Base-by-base conservation (phyloP, 2,888 invertebrate genomes). In the Drosophila helvetica region DNA sequence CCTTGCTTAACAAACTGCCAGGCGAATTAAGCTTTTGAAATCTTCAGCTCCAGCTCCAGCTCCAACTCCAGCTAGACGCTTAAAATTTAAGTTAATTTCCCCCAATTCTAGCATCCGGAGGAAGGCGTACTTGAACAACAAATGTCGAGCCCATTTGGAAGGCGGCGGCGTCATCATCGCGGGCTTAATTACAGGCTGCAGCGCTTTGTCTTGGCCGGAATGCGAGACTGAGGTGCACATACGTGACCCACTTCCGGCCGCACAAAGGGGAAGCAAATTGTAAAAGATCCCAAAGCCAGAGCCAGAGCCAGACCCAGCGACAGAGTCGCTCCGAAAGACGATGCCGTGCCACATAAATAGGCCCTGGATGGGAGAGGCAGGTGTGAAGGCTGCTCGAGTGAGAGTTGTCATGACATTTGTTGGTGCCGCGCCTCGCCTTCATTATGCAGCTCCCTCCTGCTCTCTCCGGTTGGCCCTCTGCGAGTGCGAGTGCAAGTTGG, bases 211-310 rank as follows among this genome's bases (percentile, higher is more conserved):
- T 81, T 81, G 74, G 63, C 52, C 70, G 48, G 61, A 47, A 56
- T 45, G 60, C 64, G 72, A 46, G 73, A 62, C 73, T 68, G 72
- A 68, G 86, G 61, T 38, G 70, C 42, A 75, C 78, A 77, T 78
- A 78, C 88, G 75, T 86, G 89, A 86, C 85, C 85, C 89, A 86
- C 89, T 75, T 86, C 89, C 85, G 85, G 85, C 54, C 53, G 62
- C 71, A 89, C 88, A 84, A 89, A 57, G 58, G 70, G 25, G 45
- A 42, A 62, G 70, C 77, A 57, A 82, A 85, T 78, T 70, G 83
- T 77, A 72, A 77, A 51, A 38, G 38, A 38, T 38, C 38, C 38
- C 38, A 38, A 6, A 38, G 38, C 15, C 38, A 6, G 15, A 38
- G 15, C 25, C 25, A 7, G 4, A 7, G 25, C 7, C 25, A 27